Base-by-base conservation (phyloP, 2,888 invertebrate species). In the Tenthredo mesomela region DNA sequence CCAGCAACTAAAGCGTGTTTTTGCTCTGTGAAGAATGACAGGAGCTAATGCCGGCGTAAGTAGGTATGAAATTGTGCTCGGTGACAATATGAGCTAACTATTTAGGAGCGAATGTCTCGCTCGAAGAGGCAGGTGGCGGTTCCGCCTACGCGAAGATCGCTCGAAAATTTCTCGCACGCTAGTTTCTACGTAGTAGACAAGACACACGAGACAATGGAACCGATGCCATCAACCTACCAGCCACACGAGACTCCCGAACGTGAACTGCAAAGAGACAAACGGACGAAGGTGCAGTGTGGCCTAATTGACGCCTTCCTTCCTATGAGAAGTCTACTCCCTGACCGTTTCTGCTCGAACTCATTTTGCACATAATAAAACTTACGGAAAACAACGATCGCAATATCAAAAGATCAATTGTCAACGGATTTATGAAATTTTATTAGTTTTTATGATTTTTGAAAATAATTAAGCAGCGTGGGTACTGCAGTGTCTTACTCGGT, bases 241-340 rank as follows among this genome's bases (percentile, higher is more conserved):
- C 54, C 80, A 82, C 82, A 61, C 61, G 82, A 82, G 82, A 82
- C 67, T 47, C 82, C 82, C 25, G 67, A 67, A 67, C 82, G 47
- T 25, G 15, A 70, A 65, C 82, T 82, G 67, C 82, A 25, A 70
- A 50, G 50, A 40, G 61, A 61, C 61, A 21, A 80, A 77, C 77
- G 77, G 77, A 67, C 82, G 82, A 82, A 67, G 82, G 82, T 82
- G 82, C 82, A 82, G 82, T 70, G 43, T 82, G 50, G 29, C 47
- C 70, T 82, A 82, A 82, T 82, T 82, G 82, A 82, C 82, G 82
- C 82, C 82, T 82, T 82, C 82, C 82, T 82, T 82, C 82, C 82
- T 67, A 67, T 40, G 77, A 61, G 21, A 21, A 61, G 21, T 80
- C 10, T 58, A n/a, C 33, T 61, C 61, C 18, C 29, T 37, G 25